Evolutionary conservation across 2,888 invertebrate species (phyloP), one percentile per base, ranked within the genome.

Genomic region (Stenolophus ochropezus): DNA sequence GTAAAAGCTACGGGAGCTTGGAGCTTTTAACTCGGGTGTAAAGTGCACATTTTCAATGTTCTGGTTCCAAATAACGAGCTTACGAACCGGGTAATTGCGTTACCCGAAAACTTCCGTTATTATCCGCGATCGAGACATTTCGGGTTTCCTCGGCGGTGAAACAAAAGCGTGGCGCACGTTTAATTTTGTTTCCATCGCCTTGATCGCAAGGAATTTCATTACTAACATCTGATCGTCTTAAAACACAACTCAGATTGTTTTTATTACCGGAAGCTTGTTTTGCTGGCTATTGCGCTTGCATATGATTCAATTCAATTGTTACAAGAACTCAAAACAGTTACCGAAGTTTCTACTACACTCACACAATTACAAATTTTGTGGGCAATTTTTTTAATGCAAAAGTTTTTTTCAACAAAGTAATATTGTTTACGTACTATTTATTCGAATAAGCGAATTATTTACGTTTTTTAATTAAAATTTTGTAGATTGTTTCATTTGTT

Each of bases 141-240:
- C 33, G 65, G 65, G 65, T 69, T 42, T 69, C 33, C 4, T 76
- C 33, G 76, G 16, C 14, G 33, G 58, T 42, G 14, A 77, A 77
- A 77, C 77, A 77, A 77, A 77, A 53, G 51, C 61, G n/a, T 33
- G 25, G 33, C 20, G 20, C n/a, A 61, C 61, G 77, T 77, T 77
- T 77, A 61, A 77, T 77, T 77, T 77, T 77, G 77, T 77, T 77
- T 77, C 47, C 77, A 47, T 65, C 42, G 65, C 77, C 47, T 65
- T 77, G 77, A 77, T 77, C 77, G 58, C 61, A 16, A 47, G 77
- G 77, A 77, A 77, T 77, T 77, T 77, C 77, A 77, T 77, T 77
- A 61, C 33, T 53, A n/a, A 27, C 33, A 20, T 56, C 11, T 56
- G 56, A 56, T 56, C 56, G 56, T 56, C 56, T 56, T 53, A 18